Base-by-base conservation (phyloP, 2,888 invertebrate genomes). In the Melieria picta region DNA sequence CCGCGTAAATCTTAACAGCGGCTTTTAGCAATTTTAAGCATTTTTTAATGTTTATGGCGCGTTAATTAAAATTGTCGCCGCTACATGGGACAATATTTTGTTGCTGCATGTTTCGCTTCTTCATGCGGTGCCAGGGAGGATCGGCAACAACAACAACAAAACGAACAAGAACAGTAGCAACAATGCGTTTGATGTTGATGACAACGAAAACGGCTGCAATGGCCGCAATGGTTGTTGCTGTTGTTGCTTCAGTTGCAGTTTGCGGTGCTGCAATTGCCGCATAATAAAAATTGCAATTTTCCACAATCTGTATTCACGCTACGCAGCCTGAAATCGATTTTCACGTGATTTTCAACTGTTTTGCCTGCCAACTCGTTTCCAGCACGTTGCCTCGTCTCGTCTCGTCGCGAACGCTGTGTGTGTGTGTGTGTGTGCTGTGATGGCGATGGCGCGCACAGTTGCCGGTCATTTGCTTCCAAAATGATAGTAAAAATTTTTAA, bases 31-130 rank as follows among this genome's bases (percentile, higher is more conserved):
- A n/a, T 52, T 52, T 13, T 52, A 50, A 52, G 52, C 52, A 52
- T 52, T 52, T 61, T 60, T 61, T 61, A 10, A 30, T 30, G 42
- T 58, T 58, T 58, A 13, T 13, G 16, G 13, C 58, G n/a, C 16
- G 5, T 58, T 58, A 13, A 58, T 58, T 58, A 13, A 13, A 58
- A 58, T 58, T 30, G 11, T 43, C 7, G 7, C 45, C 16, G 3
- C 30, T 30, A 2, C 30, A 48, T 47, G 50, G 47, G 46, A 63
- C 63, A 63, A 16, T 45, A 48, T 48, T 62, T 63, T 63, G 16
- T 11, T 46, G 48, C 13, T 11, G n/a, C 5, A 13, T 45, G 10
- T 45, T n/a, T 42, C 1, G 11, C n/a, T 7, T 46, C 6, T 7
- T 4, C 13, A 52, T 52, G 11, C 1, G 11, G 11, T 7, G 7